Percentiles rank a stretch among this genome's conserved stretches.
These are phyloP conservation scores for Turdus rufiventris DNA, from an alignment of 2,113 vertebrate species.

Conservation along the genomic window DNA sequence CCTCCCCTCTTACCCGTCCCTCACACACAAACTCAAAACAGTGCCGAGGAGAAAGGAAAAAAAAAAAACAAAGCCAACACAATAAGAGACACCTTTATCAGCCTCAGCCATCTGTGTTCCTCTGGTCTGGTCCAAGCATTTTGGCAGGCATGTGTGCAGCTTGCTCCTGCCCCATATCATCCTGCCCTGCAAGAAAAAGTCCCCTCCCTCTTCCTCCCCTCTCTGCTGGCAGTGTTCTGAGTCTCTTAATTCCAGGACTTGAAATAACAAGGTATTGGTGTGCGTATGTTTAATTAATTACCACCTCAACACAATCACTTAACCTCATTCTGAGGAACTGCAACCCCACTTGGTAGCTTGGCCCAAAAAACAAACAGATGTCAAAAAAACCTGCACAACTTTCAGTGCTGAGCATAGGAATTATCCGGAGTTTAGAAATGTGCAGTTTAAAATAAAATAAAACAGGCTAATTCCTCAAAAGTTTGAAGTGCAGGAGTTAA, in stretches of 20 bases:
- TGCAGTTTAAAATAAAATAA: neutral
- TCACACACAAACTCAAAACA: constrained; percentile 8
- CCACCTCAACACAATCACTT: neutral
- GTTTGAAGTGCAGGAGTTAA: neutral
- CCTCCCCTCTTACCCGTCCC: neutral
- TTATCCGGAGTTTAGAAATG: neutral
- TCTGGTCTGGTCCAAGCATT: constrained; percentile 54
- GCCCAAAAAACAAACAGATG: neutral
- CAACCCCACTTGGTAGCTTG: neutral
- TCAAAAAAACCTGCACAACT: neutral
- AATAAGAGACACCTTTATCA: constrained; percentile 74
- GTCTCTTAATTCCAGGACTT: neutral
- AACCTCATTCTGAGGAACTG: neutral
- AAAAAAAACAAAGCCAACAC: neutral
- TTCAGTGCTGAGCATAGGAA: neutral
- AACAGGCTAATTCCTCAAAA: neutral
- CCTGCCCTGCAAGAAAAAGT: constrained; percentile 27
- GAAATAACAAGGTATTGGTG: neutral
- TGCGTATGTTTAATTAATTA: constrained; percentile 24
- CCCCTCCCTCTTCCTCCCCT: constrained; percentile 57
- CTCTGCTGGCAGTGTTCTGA: neutral
- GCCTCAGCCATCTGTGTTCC: constrained; percentile 74
- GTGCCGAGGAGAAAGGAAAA: neutral
- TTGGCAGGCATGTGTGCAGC: constrained; percentile 30
- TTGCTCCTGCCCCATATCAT: constrained; percentile 44